A percentile compares a stretch with the other conserved stretches of the same genome.
phyloP scores from a whole-genome alignment of 2,888 invertebrate genomes.

The Synergus laeviventris region DNA sequence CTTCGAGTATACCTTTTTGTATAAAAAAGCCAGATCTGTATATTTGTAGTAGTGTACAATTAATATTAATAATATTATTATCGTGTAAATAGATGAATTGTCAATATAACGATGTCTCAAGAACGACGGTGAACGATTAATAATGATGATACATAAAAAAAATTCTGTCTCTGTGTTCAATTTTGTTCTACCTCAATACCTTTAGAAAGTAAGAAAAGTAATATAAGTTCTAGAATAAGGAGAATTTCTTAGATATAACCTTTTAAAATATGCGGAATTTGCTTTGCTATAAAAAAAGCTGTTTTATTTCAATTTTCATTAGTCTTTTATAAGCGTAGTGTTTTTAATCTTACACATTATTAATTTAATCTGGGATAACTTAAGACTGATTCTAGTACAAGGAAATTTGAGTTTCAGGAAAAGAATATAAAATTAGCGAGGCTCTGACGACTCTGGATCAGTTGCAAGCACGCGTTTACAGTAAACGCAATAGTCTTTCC shows the following conservation, averaged over 20 bases:
- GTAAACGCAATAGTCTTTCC: conserved; percentile 35
- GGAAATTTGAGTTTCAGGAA: conserved; percentile 36
- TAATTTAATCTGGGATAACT: background rate
- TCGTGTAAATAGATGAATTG: conserved; percentile 67
- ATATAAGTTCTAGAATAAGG: background rate
- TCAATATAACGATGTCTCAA: conserved; percentile 71
- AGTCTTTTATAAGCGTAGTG: background rate
- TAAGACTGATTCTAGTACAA: background rate
- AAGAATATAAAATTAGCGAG: conserved; percentile 22
- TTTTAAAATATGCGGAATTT: no score
- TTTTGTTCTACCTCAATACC: conserved; percentile 45
- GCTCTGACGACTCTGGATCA: conserved; percentile 24
- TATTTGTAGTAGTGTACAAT: conserved; percentile 74
- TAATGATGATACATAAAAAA: conserved; percentile 73
- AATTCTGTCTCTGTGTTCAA: conserved; percentile 39
- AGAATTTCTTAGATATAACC: no score
- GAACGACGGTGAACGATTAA: conserved; percentile 72
- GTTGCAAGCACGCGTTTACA: conserved; percentile 25
- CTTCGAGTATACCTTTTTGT: conserved; percentile 62
- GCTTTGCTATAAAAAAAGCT: background rate
- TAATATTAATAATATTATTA: conserved; percentile 62
- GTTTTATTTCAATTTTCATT: background rate
- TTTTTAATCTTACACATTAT: background rate
- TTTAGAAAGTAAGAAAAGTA: background rate
- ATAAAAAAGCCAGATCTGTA: conserved; percentile 68